A percentile compares a stretch with the other conserved stretches of the same genome.
phyloP scores from a whole-genome alignment of 2,113 vertebrate genomes.

The Laticauda laticaudata region DNA sequence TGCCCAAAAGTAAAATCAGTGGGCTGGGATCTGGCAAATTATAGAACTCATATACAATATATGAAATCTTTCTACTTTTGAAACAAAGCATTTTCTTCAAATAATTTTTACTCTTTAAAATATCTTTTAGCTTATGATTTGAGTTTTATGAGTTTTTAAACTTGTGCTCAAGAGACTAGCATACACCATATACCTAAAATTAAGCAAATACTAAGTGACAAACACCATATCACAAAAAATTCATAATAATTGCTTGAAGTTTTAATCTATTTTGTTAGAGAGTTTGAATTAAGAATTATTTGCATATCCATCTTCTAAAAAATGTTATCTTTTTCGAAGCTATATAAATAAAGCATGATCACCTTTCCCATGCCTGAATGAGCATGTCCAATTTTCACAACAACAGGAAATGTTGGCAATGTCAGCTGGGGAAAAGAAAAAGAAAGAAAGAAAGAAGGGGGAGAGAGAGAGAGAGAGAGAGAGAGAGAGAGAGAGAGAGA shows the following conservation, averaged over 20 bases:
- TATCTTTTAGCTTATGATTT: neutral
- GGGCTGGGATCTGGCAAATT: neutral
- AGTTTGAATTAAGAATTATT: neutral
- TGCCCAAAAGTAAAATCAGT: neutral
- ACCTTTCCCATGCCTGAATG: slow-evolving; percentile 99
- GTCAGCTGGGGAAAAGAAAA: slow-evolving; percentile 80
- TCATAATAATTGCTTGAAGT: neutral
- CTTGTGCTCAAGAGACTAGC: neutral
- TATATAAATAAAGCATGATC: slow-evolving; percentile 50
- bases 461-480: no score
- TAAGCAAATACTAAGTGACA: slow-evolving; percentile 12
- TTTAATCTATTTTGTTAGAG: neutral
- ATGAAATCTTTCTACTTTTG: neutral
- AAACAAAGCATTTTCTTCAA: neutral
- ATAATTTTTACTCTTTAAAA: neutral
- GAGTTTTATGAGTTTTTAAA: rapidly evolving
- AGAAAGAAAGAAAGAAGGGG: slow-evolving; percentile 36
- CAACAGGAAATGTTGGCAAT: slow-evolving; percentile 92
- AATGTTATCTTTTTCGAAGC: slow-evolving; percentile 28
- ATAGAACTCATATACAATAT: neutral
- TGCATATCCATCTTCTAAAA: neutral
- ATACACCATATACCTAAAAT: neutral
- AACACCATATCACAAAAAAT: slow-evolving; percentile 21
- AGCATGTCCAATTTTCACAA: slow-evolving; percentile 98
- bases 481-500: neutral